Percentiles rank a stretch among this genome's conserved stretches.
These are phyloP conservation scores for Lycocorax pyrrhopterus DNA, from an alignment of 2,113 vertebrate genomes.

Conservation along the genomic window DNA sequence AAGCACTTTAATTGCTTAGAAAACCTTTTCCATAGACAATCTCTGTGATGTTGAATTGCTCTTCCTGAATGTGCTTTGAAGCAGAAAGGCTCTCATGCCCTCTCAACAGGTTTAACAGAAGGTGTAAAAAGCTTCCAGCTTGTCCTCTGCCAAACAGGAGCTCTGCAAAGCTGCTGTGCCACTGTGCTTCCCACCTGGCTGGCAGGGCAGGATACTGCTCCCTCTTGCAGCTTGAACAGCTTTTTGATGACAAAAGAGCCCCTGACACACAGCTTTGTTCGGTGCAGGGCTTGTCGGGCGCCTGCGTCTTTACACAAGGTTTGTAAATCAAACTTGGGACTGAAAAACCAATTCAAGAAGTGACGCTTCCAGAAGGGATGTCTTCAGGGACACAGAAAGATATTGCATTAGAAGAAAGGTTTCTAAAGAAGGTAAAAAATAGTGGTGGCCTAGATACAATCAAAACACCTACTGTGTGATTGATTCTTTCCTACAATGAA, in stretches of 20 bases:
- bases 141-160: not conserved
- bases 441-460: conserved; percentile 6
- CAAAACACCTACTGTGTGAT: not conserved
- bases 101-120: not conserved
- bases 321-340: not conserved
- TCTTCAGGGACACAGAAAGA: not conserved
- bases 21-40: not conserved
- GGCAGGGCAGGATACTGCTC: not conserved
- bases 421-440: conserved; percentile 1
- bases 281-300: not conserved
- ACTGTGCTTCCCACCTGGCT: not conserved
- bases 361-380: not conserved
- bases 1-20: not conserved
- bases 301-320: not conserved
- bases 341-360: not conserved
- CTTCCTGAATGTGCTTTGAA: not conserved
- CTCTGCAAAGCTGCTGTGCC: not conserved
- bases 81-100: not conserved
- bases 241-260: not conserved
- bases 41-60: not conserved
- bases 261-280: not conserved
- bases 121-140: not conserved
- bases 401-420: not conserved
- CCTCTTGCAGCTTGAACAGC: not conserved
- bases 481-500: not conserved